A percentile compares a stretch with the other conserved stretches of the same genome.
These are phyloP conservation scores for Urosaurus nigricauda DNA, from an alignment of 2,797 vertebrate species.

Conservation along the genomic window DNA sequence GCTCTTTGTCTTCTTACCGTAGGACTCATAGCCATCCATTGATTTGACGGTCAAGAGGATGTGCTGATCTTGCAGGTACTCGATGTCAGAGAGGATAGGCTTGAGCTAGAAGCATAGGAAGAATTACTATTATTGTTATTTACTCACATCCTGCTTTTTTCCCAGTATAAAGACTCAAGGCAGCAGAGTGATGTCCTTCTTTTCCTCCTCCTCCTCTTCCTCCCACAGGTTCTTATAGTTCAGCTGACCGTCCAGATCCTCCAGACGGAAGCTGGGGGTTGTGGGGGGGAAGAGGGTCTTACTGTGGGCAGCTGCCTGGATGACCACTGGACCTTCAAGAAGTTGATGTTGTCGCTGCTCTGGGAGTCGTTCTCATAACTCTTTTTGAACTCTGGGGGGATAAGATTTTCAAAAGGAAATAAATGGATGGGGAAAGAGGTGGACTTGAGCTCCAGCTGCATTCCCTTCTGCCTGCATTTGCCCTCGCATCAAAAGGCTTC, in stretches of 20 bases:
- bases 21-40: constrained; percentile 95
- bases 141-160: too few species aligned
- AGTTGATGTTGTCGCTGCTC: constrained; percentile 97
- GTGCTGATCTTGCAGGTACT: constrained; percentile 98
- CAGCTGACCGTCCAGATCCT: not conserved
- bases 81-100: constrained; percentile 95
- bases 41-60: constrained; percentile 96
- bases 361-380: constrained; percentile 96
- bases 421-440: too few species aligned
- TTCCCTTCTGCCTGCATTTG: too few species aligned
- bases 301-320: constrained; percentile 93
- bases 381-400: constrained; percentile 91
- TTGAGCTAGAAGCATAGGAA: constrained; percentile 79
- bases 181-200: too few species aligned
- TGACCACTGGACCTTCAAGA: constrained; percentile 96
- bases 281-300: constrained; percentile 37
- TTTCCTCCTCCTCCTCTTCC: not conserved
- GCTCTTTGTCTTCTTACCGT: constrained; percentile 79
- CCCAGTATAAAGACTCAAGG: too few species aligned
- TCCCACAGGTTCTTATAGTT: not conserved
- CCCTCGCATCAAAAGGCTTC: too few species aligned
- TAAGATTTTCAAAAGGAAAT: not conserved
- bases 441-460: accelerated
- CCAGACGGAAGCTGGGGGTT: too few species aligned
- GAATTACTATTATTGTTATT: too few species aligned